Conservation (phyloP, 1,140 invertebrate species). For the Neuroterus valhalla region DNA sequence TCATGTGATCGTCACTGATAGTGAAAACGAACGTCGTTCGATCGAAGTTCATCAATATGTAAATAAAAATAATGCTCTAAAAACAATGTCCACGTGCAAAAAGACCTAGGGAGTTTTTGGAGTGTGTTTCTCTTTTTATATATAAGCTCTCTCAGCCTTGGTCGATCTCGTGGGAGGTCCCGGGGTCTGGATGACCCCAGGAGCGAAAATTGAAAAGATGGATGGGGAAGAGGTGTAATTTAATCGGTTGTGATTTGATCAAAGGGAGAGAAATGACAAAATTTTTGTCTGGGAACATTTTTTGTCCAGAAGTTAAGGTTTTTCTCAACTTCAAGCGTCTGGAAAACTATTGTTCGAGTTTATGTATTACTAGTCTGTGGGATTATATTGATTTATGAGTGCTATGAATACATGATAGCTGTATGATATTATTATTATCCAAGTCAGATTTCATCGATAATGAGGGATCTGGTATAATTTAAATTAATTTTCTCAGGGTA, state of each 20-base stretch:
- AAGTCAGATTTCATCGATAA: too few relatives aligned
- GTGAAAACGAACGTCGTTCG: background rate
- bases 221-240: background rate
- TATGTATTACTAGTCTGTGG: too few relatives aligned
- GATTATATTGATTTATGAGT: too few relatives aligned
- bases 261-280: too few relatives aligned
- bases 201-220: background rate
- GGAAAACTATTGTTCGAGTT: too few relatives aligned
- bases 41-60: conserved; percentile 13
- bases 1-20: background rate
- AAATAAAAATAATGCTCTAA: background rate
- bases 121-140: background rate
- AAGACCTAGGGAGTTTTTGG: background rate
- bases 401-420: too few relatives aligned
- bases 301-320: too few relatives aligned
- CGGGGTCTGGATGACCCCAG: background rate
- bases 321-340: too few relatives aligned
- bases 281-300: too few relatives aligned
- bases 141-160: background rate
- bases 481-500: too few relatives aligned
- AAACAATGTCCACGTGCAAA: background rate
- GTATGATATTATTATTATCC: too few relatives aligned
- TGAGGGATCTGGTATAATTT: too few relatives aligned
- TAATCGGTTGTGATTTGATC: background rate
- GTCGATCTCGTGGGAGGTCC: background rate